Evolutionary conservation across 2,888 invertebrate species (phyloP), one percentile per base, ranked within the genome.

Genomic region (Eupithecia centaureata): DNA sequence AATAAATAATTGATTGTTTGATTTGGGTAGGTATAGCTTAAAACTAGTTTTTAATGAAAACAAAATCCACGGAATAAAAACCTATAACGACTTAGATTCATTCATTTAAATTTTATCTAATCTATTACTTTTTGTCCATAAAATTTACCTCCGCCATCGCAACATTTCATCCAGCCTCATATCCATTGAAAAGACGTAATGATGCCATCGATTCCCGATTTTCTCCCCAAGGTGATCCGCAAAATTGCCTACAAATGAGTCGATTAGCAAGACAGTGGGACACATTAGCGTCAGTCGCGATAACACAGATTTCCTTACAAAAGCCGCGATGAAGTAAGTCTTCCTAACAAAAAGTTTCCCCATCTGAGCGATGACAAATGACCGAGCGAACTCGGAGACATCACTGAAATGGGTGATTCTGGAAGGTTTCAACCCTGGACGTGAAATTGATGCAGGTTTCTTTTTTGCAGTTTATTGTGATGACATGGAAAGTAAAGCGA

Each of bases 341-440:
- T 65, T 69, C 83, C 84, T 87, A 82, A 83, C 85, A 92, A 92
- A 92, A 92, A 91, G 89, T 91, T 88, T 88, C 88, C 87, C 89
- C 86, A 88, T 89, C 87, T 82, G 85, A 86, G 86, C 81, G 86
- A 92, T 91, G 92, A 92, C 90, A 92, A 92, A 92, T 89, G 91
- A 88, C 80, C 77, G 73, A 78, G 79, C 78, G 77, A 79, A 80
- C 78, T 81, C 71, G 71, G 82, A 81, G 82, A 85, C 87, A 85
- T 85, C 86, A 83, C 63, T 27, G 63, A 32, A 58, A 63, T 60
- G 62, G 61, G 68, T 32, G 65, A 62, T 62, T 67, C 60, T 25
- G 51, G 32, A 57, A 66, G 42, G 15, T 52, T 61, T 47, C 42
- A 57, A 52, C 51, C 28, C 57, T 7, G 66, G 63, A 66, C 12